A percentile compares a stretch with the other conserved stretches of the same genome.
These are phyloP conservation scores for Pachydiplax longipennis DNA, from an alignment of 2,888 invertebrate genomes.

Conservation along the genomic window DNA sequence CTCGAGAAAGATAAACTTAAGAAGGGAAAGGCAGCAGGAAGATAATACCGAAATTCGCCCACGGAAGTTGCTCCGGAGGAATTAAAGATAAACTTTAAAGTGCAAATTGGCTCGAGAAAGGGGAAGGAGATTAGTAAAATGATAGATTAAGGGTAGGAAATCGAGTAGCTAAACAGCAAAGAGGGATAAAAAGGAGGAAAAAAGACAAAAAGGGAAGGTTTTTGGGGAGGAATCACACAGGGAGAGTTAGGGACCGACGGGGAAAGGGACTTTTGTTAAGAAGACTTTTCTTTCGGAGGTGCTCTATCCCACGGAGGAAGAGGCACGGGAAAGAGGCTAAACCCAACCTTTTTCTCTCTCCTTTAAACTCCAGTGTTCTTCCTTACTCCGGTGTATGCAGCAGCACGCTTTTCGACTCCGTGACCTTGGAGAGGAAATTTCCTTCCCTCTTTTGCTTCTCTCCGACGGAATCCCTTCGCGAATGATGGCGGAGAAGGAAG, in stretches of 20 bases:
- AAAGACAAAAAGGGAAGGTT: not conserved
- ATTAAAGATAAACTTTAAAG: no score
- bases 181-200: not conserved
- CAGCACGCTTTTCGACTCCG: conserved; percentile 5
- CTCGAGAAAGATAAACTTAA: no score
- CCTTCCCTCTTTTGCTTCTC: not conserved
- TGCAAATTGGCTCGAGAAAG: no score
- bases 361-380: not conserved
- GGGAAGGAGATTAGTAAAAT: not conserved
- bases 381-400: not conserved
- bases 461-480: not conserved
- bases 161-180: not conserved
- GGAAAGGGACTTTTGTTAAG: conserved; percentile 9
- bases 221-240: not conserved
- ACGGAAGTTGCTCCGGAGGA: no score
- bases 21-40: no score
- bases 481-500: not conserved
- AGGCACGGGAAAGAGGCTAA: not conserved
- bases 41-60: no score
- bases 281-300: not conserved
- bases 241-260: not conserved
- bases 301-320: not conserved
- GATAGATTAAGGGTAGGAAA: not conserved
- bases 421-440: conserved; percentile 12
- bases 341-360: not conserved